Evolutionary conservation across 2,888 invertebrate species (phyloP).

Genomic region (Gortyna flavago): DNA sequence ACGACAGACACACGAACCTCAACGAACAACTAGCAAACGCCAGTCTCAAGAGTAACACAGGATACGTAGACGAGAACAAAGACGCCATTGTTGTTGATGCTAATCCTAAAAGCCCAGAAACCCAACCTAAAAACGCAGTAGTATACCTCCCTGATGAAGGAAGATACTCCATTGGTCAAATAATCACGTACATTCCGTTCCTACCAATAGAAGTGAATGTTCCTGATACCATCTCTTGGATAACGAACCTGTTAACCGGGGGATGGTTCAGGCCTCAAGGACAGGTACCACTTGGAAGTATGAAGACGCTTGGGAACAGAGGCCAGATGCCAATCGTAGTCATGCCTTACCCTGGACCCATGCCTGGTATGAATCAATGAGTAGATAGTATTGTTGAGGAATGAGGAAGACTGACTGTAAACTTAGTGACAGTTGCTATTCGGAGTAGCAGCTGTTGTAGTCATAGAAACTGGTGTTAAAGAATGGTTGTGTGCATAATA

Average conservation of each 20-base stretch:
- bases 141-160: conserved; percentile 74
- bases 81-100: conserved; percentile 81
- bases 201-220: conserved; percentile 92
- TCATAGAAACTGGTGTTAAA: conserved; percentile 27
- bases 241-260: conserved; percentile 79
- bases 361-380: conserved; percentile 44
- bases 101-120: conserved; percentile 60
- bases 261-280: conserved; percentile 75
- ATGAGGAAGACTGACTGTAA: conserved; percentile 52
- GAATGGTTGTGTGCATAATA: conserved; percentile 44
- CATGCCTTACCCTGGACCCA: conserved; percentile 70
- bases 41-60: conserved; percentile 63
- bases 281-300: conserved; percentile 54
- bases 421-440: conserved; percentile 8
- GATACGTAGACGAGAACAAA: conserved; percentile 70
- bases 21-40: conserved; percentile 57
- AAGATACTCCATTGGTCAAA: conserved; percentile 80
- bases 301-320: conserved; percentile 71
- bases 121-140: conserved; percentile 42
- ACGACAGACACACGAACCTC: conserved; percentile 49
- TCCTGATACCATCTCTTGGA: conserved; percentile 89
- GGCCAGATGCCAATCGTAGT: conserved; percentile 75
- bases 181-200: conserved; percentile 89
- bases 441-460: conserved; percentile 17
- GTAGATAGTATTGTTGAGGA: not conserved